These are phyloP conservation scores for Haliaeetus leucogaster DNA, from an alignment of 2,113 vertebrate genomes.

Conservation along the genomic window DNA sequence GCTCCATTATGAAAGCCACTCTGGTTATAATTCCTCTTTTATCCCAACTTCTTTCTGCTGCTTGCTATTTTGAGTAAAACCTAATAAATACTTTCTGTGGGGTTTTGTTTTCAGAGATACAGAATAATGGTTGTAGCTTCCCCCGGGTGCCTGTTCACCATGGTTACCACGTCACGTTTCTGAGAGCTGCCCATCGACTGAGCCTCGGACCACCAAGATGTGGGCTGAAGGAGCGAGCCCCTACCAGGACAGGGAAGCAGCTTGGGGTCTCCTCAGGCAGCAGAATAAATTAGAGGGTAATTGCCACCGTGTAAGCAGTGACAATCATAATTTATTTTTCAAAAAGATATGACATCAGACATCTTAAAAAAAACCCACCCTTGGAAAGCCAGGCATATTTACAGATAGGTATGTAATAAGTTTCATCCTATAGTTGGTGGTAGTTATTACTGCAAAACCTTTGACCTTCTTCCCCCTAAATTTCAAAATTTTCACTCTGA, in stretches of 20 bases:
- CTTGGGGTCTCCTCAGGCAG: background rate
- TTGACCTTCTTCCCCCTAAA: background rate
- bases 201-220: fast-evolving
- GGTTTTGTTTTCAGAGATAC: background rate
- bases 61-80: slow-evolving; percentile 8
- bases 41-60: background rate
- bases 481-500: background rate
- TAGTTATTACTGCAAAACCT: background rate
- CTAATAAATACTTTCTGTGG: background rate
- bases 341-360: background rate
- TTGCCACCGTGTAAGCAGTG: background rate
- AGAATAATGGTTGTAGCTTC: background rate
- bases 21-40: slow-evolving; percentile 5
- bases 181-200: background rate
- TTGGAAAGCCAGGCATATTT: background rate
- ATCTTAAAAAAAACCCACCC: fast-evolving
- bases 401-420: background rate
- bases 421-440: background rate
- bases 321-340: background rate
- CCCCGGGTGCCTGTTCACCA: background rate
- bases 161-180: background rate
- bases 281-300: background rate
- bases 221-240: background rate
- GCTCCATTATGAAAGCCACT: background rate
- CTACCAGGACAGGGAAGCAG: background rate